Percentiles rank a stretch among this genome's conserved stretches.
Conservation (phyloP, 2,113 vertebrate species). For the Nansenia antarctica region DNA sequence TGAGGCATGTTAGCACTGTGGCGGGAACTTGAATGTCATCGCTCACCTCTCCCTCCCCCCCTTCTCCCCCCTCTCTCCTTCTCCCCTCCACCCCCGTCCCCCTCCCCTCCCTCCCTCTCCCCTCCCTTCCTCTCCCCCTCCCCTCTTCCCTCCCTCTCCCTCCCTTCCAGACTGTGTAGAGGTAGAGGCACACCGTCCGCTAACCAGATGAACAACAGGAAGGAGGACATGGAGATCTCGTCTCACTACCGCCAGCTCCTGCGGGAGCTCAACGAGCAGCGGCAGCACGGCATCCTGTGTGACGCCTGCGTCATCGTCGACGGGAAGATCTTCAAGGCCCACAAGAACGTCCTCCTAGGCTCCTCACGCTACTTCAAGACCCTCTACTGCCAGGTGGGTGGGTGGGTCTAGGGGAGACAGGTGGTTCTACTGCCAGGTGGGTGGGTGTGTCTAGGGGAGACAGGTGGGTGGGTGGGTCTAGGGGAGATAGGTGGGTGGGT, state of each 20-base stretch:
- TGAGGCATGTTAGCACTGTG: background rate
- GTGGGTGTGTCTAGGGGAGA: background rate
- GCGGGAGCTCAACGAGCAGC: constrained; percentile 93
- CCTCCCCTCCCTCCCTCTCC: background rate
- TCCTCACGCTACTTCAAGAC: constrained; percentile 99
- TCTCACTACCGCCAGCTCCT: constrained; percentile 98
- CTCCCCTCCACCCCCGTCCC: background rate
- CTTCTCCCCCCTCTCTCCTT: background rate
- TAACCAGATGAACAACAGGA: constrained; percentile 94
- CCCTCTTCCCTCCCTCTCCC: background rate
- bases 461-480: no score
- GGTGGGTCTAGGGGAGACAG: background rate
- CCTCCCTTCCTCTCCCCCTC: background rate
- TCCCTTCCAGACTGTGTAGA: constrained; percentile 76
- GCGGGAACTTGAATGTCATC: background rate
- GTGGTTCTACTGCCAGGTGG: no score
- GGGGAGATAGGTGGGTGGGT: background rate
- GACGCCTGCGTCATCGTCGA: constrained; percentile 96
- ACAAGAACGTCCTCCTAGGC: constrained; percentile 95
- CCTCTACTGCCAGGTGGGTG: constrained; percentile 89
- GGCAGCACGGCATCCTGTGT: constrained; percentile 95
- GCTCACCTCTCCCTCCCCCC: background rate
- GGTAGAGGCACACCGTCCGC: constrained; percentile 76
- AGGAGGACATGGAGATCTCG: constrained; percentile 98
- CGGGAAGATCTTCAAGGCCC: constrained; percentile 96